phyloP scores from a whole-genome alignment of 2,888 invertebrate species.

The Kryphioiulus occultus region DNA sequence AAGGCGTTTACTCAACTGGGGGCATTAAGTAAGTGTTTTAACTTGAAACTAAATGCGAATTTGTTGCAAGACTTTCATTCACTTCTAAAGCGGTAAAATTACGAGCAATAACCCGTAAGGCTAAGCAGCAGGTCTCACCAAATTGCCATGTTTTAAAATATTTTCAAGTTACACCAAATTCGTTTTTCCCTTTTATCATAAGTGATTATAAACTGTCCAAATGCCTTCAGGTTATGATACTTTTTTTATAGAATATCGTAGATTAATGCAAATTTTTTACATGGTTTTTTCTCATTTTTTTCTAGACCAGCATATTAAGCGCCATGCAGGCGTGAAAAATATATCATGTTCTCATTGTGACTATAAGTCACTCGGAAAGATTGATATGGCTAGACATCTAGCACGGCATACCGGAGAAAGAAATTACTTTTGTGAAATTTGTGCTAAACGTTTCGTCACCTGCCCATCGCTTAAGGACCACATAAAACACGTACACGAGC shows the following conservation, averaged over 20 bases:
- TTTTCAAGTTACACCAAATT: too few species aligned
- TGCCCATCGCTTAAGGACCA: slow-evolving; percentile 91
- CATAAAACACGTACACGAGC: slow-evolving; percentile 55
- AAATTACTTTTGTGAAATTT: slow-evolving; percentile 81
- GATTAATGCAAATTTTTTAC: too few species aligned
- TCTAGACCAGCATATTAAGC: slow-evolving; percentile 51
- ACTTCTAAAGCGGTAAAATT: too few species aligned
- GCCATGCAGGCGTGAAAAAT: slow-evolving; percentile 51
- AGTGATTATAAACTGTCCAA: too few species aligned
- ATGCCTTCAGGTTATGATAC: too few species aligned
- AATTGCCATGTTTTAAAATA: too few species aligned
- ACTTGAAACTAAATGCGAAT: not conserved
- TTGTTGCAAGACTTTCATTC: not conserved
- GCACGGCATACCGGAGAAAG: slow-evolving; percentile 55
- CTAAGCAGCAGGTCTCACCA: too few species aligned
- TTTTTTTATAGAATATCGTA: too few species aligned
- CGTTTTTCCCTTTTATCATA: too few species aligned
- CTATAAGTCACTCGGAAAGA: slow-evolving; percentile 52
- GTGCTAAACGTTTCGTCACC: slow-evolving; percentile 90
- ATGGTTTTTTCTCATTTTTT: too few species aligned
- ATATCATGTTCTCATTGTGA: slow-evolving; percentile 50
- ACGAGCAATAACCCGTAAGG: too few species aligned
- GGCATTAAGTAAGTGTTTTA: slow-evolving; percentile 69
- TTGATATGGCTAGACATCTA: slow-evolving; percentile 51
- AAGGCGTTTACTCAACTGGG: slow-evolving; percentile 93